Evolutionary conservation across 2,888 invertebrate species (phyloP).

Genomic region (Lottia gigantea): DNA sequence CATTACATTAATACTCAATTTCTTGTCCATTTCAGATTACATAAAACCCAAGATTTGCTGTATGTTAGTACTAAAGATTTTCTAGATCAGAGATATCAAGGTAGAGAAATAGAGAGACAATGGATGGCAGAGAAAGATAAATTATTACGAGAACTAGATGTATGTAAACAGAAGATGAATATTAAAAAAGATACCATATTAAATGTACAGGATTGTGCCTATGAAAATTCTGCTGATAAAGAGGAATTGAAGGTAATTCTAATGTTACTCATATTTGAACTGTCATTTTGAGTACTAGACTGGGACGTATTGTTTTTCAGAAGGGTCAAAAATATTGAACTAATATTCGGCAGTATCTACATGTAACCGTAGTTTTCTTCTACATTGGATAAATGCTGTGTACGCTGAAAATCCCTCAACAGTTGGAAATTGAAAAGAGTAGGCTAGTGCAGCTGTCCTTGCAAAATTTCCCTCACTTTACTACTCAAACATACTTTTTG

Average conservation of each 20-base stretch:
- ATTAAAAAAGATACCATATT: conserved; percentile 35
- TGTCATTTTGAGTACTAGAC: not conserved
- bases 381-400: too few species aligned
- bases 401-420: too few species aligned
- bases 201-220: conserved; percentile 19
- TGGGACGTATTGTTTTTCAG: too few species aligned
- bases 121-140: conserved; percentile 68
- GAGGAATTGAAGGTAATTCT: conserved; percentile 52
- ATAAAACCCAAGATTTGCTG: conserved; percentile 68
- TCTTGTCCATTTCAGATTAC: conserved; percentile 51
- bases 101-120: conserved; percentile 59
- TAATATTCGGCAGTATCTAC: too few species aligned
- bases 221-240: conserved; percentile 39
- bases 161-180: conserved; percentile 45
- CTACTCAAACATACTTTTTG: too few species aligned
- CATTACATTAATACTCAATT: too few species aligned
- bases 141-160: conserved; percentile 62
- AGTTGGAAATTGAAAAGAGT: too few species aligned
- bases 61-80: conserved; percentile 68
- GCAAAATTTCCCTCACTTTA: too few species aligned
- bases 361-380: too few species aligned
- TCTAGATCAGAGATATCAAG: conserved; percentile 63
- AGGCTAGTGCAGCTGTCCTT: too few species aligned
- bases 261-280: not conserved
- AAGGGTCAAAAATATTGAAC: too few species aligned